Conservation (phyloP, 2,797 vertebrate genomes). For the Squalus acanthias region DNA sequence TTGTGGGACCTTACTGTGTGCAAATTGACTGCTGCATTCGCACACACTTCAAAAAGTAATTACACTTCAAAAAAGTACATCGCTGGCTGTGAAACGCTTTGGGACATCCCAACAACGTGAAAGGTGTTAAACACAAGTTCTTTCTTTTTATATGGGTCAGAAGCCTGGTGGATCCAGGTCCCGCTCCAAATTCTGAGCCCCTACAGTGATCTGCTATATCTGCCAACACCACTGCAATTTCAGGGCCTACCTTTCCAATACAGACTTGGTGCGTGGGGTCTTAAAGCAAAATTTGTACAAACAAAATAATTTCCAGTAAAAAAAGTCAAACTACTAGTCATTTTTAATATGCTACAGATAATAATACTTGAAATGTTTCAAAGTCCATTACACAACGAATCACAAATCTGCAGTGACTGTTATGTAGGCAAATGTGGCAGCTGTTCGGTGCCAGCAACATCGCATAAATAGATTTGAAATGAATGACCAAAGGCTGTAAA, state of each 20-base stretch:
- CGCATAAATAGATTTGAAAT: background rate
- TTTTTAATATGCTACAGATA: background rate
- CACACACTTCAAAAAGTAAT: no score
- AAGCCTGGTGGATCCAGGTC: background rate
- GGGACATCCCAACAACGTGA: no score
- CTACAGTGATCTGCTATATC: background rate
- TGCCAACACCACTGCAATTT: background rate
- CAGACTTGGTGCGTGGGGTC: background rate
- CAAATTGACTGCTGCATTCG: no score
- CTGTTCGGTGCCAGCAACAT: background rate
- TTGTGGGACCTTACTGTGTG: no score
- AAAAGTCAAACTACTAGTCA: background rate
- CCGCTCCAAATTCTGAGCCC: background rate
- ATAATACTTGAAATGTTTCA: background rate
- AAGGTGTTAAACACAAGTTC: background rate
- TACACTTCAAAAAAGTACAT: no score
- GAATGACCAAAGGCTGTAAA: background rate
- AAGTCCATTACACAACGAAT: background rate
- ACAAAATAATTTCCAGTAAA: background rate
- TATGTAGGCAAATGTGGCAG: background rate
- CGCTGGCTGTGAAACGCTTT: no score
- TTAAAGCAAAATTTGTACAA: background rate
- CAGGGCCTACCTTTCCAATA: background rate
- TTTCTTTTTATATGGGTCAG: background rate
- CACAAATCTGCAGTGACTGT: background rate